Evolutionary conservation across 2,888 invertebrate genomes (phyloP).

Genomic region (Lasioglossum pauxillum): DNA sequence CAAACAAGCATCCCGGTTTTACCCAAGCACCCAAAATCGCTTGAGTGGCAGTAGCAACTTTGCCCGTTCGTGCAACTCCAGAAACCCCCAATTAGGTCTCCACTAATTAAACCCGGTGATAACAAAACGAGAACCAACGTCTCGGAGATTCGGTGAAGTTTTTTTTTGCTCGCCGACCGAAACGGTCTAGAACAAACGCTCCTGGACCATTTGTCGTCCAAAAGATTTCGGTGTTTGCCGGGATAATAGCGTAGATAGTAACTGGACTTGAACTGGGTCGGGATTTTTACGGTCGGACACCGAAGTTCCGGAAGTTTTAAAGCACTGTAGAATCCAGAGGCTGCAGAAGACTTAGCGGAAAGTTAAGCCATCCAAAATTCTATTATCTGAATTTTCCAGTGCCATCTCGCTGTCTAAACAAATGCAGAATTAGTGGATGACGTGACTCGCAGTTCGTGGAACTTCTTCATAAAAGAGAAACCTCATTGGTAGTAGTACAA

Average conservation of each 20-base stretch:
- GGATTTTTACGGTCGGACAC: conserved; percentile 6
- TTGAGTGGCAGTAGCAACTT: background rate
- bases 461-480: background rate
- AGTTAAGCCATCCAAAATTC: conserved; percentile 3
- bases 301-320: conserved; percentile 1
- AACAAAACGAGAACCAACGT: background rate
- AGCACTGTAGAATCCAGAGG: background rate
- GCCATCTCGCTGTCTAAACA: background rate
- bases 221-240: background rate
- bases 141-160: background rate
- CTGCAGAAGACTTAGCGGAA: background rate
- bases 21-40: background rate
- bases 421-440: background rate
- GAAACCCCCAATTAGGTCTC: background rate
- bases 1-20: background rate
- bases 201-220: background rate
- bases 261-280: conserved; percentile 11
- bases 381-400: conserved; percentile 1
- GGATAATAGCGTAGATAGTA: background rate
- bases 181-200: background rate
- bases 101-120: background rate
- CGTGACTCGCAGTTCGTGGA: background rate
- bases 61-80: background rate
- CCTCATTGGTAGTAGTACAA: background rate
- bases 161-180: background rate